Evolutionary conservation across 2,113 vertebrate genomes (phyloP).

Genomic region (Lophura nycthemera): DNA sequence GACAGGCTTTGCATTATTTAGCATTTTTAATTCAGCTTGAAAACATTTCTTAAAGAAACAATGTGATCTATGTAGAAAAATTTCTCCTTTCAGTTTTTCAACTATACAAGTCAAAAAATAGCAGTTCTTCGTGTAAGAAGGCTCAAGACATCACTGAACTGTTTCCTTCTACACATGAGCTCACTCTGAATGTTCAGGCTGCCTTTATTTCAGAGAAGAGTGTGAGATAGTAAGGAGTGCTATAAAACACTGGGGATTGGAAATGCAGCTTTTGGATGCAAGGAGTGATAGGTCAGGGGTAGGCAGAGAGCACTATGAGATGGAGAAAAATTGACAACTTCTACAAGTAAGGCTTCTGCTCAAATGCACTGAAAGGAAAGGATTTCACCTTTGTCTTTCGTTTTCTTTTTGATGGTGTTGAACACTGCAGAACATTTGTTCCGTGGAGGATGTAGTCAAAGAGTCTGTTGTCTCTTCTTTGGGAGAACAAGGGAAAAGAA

Average conservation of each 20-base stretch:
- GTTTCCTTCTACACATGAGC: not conserved
- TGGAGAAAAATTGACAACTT: constrained; percentile 50
- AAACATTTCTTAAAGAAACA: not conserved
- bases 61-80: not conserved
- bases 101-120: not conserved
- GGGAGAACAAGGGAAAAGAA: not conserved
- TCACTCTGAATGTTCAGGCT: constrained; percentile 42
- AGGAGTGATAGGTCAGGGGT: constrained; percentile 37
- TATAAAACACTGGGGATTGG: constrained; percentile 41
- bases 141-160: not conserved
- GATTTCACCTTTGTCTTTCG: constrained; percentile 30
- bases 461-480: constrained; percentile 2
- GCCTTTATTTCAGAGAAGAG: constrained; percentile 23
- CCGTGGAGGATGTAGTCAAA: constrained; percentile 22
- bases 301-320: constrained; percentile 41
- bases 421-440: constrained; percentile 24
- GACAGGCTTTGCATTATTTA: not conserved
- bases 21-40: not conserved
- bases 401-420: constrained; percentile 42
- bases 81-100: not conserved
- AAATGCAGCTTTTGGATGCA: constrained; percentile 8
- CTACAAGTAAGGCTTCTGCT: constrained; percentile 19
- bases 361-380: constrained; percentile 14
- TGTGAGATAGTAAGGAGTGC: not conserved
- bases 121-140: not conserved